Conservation (phyloP, 2,113 vertebrate species). For the Neolamprologus brichardi region DNA sequence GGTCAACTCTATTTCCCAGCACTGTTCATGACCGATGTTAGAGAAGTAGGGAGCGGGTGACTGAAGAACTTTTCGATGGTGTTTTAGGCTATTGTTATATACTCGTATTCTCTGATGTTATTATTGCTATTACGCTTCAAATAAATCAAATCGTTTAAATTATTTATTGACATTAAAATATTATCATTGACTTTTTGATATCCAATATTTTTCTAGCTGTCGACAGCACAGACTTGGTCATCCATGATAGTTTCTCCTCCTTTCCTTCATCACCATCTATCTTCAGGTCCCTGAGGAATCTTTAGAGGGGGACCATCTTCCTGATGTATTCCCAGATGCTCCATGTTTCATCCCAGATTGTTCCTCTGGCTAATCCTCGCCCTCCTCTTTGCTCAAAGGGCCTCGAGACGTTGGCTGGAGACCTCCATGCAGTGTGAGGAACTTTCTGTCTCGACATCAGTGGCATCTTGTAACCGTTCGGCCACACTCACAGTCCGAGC, state of each 20-base stretch:
- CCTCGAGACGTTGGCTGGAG: background rate
- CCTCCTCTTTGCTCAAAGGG: background rate
- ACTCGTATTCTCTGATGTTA: background rate
- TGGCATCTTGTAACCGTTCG: fast-evolving
- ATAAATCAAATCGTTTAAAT: background rate
- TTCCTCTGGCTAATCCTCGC: background rate
- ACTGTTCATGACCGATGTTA: background rate
- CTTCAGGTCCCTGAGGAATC: background rate
- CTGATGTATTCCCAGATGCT: background rate
- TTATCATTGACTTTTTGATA: too few relatives aligned
- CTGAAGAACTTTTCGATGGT: background rate
- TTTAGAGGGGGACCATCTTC: background rate
- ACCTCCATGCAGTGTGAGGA: background rate
- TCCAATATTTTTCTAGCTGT: background rate
- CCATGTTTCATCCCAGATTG: background rate
- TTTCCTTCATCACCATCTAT: background rate
- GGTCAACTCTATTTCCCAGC: background rate
- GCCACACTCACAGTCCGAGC: background rate
- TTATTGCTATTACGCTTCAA: background rate
- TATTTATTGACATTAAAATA: too few relatives aligned
- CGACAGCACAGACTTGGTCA: background rate
- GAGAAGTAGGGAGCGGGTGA: background rate
- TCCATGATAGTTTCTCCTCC: fast-evolving
- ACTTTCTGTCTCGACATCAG: background rate
- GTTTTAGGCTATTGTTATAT: background rate